Percentiles rank a stretch among this genome's conserved stretches.
Conservation (phyloP, 2,113 vertebrate species). For the Ciconia stormi region DNA sequence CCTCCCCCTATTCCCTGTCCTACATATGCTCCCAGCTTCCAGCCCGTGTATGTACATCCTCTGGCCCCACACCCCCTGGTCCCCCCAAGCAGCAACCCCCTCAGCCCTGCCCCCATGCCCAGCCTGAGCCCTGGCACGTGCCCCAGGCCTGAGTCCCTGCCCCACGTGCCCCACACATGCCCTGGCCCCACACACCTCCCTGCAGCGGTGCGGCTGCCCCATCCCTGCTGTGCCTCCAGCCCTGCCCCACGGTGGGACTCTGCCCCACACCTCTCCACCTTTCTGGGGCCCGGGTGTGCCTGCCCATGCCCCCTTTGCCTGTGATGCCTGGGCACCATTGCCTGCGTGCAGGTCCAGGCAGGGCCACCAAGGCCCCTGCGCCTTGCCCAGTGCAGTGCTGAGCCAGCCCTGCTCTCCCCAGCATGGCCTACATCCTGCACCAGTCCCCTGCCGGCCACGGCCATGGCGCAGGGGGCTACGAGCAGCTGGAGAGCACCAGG, state of each 20-base stretch:
- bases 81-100: background rate
- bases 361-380: fast-evolving
- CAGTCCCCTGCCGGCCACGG: conserved; percentile 83
- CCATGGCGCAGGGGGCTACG: conserved; percentile 77
- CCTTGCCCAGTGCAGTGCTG: background rate
- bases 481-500: conserved; percentile 80
- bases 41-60: fast-evolving
- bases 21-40: background rate
- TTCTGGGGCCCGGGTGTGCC: background rate
- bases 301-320: background rate
- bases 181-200: background rate
- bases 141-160: background rate
- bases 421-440: conserved; percentile 96
- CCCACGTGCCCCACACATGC: no score
- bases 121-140: background rate
- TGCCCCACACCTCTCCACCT: no score
- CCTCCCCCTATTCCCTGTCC: background rate
- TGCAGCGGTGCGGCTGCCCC: no score
- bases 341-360: background rate
- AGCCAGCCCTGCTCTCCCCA: conserved; percentile 51
- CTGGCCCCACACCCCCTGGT: background rate
- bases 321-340: fast-evolving
- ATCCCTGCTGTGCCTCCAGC: background rate
- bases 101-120: background rate
- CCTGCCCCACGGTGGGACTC: background rate